These are phyloP conservation scores for Poeciliopsis turneri DNA, from an alignment of 2,797 vertebrate genomes.

Conservation along the genomic window DNA sequence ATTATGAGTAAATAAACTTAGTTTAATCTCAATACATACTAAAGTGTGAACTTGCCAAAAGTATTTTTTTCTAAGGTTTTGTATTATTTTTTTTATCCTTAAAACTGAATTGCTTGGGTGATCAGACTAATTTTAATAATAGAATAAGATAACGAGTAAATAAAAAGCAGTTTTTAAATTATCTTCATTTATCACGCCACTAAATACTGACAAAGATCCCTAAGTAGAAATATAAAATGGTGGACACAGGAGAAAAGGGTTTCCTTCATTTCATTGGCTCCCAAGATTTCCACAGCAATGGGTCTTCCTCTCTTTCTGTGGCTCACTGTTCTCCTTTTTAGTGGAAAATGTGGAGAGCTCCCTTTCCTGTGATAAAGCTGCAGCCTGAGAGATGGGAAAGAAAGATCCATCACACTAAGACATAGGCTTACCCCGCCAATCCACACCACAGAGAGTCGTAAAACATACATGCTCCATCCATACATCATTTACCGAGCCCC, in stretches of 20 bases:
- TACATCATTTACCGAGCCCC: constrained; percentile 75
- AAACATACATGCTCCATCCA: constrained; percentile 67
- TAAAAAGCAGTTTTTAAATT: neutral
- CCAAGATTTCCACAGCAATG: constrained; percentile 56
- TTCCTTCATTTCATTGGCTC: constrained; percentile 73
- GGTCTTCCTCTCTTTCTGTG: constrained; percentile 43
- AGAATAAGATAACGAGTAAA: neutral
- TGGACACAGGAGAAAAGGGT: constrained; percentile 56
- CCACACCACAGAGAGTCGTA: constrained; percentile 70
- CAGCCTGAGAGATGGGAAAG: constrained; percentile 73
- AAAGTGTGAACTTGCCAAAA: neutral
- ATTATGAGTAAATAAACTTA: neutral
- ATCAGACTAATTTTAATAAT: neutral
- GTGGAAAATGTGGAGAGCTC: constrained; percentile 70
- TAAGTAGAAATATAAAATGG: constrained; percentile 55
- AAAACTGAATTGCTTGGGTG: neutral
- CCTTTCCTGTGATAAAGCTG: constrained; percentile 81
- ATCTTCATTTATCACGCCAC: neutral
- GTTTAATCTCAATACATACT: neutral
- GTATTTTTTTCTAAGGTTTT: neutral
- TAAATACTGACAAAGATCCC: constrained; percentile 43
- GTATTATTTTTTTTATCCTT: neutral
- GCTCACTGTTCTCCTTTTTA: constrained; percentile 49
- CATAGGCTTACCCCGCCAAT: constrained; percentile 68
- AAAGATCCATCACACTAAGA: constrained; percentile 75